A percentile compares a stretch with the other conserved stretches of the same genome.
Evolutionary conservation across 1,140 invertebrate genomes (phyloP).

Genomic region (Diorhabda elongata): DNA sequence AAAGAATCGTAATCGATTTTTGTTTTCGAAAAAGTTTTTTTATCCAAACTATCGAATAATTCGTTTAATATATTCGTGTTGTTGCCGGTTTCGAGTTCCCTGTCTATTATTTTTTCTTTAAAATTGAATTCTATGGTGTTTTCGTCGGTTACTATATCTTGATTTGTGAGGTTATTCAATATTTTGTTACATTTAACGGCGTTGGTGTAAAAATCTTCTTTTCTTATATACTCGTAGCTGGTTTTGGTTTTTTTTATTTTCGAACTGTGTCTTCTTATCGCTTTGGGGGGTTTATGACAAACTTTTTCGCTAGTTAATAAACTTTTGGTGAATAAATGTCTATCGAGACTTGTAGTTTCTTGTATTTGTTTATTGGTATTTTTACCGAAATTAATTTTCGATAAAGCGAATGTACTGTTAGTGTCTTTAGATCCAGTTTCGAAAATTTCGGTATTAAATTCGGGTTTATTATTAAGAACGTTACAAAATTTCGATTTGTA

Average conservation of each 20-base stretch:
- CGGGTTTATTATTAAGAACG: constrained; percentile 44
- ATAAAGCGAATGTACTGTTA: constrained; percentile 40
- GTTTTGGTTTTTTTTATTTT: constrained; percentile 42
- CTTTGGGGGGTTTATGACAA: constrained; percentile 55
- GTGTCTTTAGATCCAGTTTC: constrained; percentile 27
- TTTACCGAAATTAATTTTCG: constrained; percentile 51
- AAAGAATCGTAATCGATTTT: constrained; percentile 40
- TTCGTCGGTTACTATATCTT: constrained; percentile 35
- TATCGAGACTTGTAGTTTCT: constrained; percentile 51
- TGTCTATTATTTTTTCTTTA: constrained; percentile 45
- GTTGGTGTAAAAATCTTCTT: constrained; percentile 45
- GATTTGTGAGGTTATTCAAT: constrained; percentile 47
- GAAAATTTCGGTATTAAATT: constrained; percentile 40
- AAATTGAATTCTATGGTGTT: constrained; percentile 43
- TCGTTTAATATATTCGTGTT: constrained; percentile 37
- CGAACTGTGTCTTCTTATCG: constrained; percentile 46
- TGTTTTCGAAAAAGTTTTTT: constrained; percentile 29
- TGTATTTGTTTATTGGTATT: constrained; percentile 49
- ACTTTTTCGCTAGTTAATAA: constrained; percentile 43
- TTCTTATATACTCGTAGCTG: constrained; percentile 49
- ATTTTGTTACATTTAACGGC: constrained; percentile 26
- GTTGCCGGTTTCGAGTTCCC: constrained; percentile 36
- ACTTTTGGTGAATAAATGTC: constrained; percentile 49
- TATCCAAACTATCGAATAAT: constrained; percentile 44
- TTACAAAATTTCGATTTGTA: constrained; percentile 52